Evolutionary conservation across 2,797 vertebrate genomes (phyloP).

Genomic region (Orestias chungarensis): DNA sequence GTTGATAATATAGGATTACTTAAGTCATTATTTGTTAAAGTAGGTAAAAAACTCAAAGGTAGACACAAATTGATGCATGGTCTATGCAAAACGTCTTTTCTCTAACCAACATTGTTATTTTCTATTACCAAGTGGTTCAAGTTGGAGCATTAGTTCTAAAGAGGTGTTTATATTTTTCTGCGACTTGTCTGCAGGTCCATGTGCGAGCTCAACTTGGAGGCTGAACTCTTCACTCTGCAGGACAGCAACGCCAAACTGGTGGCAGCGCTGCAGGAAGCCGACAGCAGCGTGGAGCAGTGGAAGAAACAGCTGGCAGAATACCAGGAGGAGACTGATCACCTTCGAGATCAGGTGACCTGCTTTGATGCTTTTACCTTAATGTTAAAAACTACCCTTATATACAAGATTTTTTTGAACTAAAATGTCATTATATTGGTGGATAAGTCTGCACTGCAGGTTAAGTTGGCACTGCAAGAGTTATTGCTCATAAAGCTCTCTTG

Average conservation of each 20-base stretch:
- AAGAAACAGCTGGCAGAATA: slow-evolving; percentile 91
- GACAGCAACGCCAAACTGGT: slow-evolving; percentile 93
- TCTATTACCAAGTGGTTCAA: no score
- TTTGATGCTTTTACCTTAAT: neutral
- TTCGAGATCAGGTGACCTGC: slow-evolving; percentile 84
- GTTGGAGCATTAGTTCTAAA: neutral
- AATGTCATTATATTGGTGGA: neutral
- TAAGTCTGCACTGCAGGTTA: neutral
- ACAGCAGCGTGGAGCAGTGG: slow-evolving; percentile 89
- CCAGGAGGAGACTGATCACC: slow-evolving; percentile 89
- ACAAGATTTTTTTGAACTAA: no score
- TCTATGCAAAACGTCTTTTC: no score
- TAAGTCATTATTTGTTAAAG: no score
- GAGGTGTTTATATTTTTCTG: neutral
- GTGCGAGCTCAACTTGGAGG: slow-evolving; percentile 92
- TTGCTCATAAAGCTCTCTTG: neutral
- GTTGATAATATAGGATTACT: no score
- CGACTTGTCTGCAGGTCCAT: slow-evolving; percentile 81
- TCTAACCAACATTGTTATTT: no score
- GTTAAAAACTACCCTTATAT: neutral
- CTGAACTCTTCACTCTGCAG: slow-evolving; percentile 93
- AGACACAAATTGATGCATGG: no score
- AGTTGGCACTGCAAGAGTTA: neutral
- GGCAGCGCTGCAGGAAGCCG: slow-evolving; percentile 90
- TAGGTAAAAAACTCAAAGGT: no score